phyloP scores from a whole-genome alignment of 2,797 vertebrate genomes.

The Bradypodion ventrale region DNA sequence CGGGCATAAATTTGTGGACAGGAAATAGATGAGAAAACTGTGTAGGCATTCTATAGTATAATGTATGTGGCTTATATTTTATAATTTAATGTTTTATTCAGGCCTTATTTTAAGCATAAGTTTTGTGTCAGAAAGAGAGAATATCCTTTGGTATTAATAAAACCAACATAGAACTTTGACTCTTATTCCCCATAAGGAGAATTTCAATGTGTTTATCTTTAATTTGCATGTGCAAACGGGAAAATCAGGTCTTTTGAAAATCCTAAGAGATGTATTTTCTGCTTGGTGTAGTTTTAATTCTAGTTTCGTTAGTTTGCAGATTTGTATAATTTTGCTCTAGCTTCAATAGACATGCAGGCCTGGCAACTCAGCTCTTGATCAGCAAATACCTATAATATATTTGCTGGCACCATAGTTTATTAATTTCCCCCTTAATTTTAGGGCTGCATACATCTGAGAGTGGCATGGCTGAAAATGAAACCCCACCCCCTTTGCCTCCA shows the following conservation, averaged over 20 bases:
- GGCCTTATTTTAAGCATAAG: conserved; percentile 9
- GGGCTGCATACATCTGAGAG: conserved; percentile 59
- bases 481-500: conserved; percentile 75
- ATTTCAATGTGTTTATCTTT: conserved; percentile 64
- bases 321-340: conserved; percentile 66
- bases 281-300: conserved; percentile 70
- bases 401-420: conserved; percentile 44
- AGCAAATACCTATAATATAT: conserved; percentile 45
- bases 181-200: conserved; percentile 47
- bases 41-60: neutral
- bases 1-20: neutral
- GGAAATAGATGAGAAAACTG: neutral
- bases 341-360: conserved; percentile 53
- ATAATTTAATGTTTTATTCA: conserved; percentile 13
- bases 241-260: conserved; percentile 64
- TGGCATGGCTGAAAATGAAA: conserved; percentile 75
- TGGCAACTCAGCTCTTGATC: conserved; percentile 53
- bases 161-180: conserved; percentile 42
- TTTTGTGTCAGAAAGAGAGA: conserved; percentile 23
- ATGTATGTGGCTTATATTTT: neutral
- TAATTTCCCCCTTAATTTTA: conserved; percentile 60
- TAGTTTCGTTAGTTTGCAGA: conserved; percentile 66
- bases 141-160: conserved; percentile 50
- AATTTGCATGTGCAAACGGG: conserved; percentile 64
- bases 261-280: conserved; percentile 64